A percentile compares a stretch with the other conserved stretches of the same genome.
These are phyloP conservation scores for Eupristina koningsbergeri DNA, from an alignment of 1,140 invertebrate species.

Conservation along the genomic window DNA sequence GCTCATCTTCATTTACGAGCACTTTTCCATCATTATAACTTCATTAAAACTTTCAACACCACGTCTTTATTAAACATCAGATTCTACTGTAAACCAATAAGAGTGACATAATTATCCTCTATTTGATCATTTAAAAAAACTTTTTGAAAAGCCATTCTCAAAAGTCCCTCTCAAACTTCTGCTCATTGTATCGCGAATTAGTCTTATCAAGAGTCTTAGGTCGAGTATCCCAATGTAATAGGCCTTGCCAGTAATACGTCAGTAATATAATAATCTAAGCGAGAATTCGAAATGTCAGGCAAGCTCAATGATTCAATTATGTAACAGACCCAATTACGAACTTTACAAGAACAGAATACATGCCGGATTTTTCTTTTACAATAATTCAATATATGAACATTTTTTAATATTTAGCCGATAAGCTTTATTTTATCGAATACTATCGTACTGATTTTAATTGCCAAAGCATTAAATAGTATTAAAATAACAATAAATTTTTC, in stretches of 20 bases:
- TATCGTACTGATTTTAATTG: no score
- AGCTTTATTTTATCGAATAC: no score
- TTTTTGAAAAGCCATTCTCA: not conserved
- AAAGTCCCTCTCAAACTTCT: not conserved
- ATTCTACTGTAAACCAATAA: no score
- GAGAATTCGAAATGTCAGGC: constrained; percentile 1
- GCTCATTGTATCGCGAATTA: not conserved
- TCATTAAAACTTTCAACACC: no score
- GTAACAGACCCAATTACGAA: not conserved
- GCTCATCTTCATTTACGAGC: not conserved
- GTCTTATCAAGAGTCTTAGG: not conserved
- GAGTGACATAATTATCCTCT: no score
- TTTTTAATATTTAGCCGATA: no score
- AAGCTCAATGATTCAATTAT: not conserved
- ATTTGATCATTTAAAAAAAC: not conserved
- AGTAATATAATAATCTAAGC: not conserved
- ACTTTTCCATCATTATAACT: not conserved
- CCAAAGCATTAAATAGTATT: no score
- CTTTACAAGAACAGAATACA: no score
- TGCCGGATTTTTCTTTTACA: no score
- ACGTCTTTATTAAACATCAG: no score
- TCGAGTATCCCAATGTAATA: not conserved
- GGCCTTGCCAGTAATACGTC: not conserved
- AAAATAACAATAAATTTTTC: no score
- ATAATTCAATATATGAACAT: no score